Evolutionary conservation across 2,113 vertebrate species (phyloP).

Genomic region (Piaya cayana): DNA sequence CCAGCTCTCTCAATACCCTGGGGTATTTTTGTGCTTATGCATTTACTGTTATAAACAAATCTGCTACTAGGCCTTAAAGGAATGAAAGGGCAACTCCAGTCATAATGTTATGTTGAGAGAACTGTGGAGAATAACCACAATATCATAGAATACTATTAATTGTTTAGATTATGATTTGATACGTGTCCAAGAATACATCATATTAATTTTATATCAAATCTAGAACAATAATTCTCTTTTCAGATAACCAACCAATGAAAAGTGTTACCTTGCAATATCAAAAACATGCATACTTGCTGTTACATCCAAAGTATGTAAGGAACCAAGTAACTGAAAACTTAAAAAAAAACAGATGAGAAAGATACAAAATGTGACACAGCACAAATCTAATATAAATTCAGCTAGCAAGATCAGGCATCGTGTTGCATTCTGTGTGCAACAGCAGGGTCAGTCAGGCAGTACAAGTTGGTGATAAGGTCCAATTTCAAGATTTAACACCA

Average conservation of each 20-base stretch:
- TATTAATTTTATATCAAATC: not conserved
- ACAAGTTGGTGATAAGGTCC: not conserved
- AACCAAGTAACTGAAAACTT: not conserved
- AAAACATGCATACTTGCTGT: not conserved
- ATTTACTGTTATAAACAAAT: not conserved
- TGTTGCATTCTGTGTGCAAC: not conserved
- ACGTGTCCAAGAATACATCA: not conserved
- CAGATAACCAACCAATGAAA: not conserved
- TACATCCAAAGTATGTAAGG: not conserved
- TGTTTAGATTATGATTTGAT: not conserved
- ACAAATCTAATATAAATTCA: not conserved
- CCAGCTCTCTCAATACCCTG: too few species aligned
- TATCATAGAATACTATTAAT: not conserved
- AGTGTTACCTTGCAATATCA: not conserved
- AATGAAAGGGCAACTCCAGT: not conserved
- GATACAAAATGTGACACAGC: not conserved
- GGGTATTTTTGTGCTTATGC: not conserved
- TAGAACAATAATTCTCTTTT: not conserved
- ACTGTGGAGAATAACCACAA: not conserved
- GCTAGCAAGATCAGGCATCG: not conserved
- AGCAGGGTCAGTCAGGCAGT: not conserved
- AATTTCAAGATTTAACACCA: not conserved
- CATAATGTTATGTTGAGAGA: not conserved
- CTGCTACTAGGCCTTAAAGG: not conserved
- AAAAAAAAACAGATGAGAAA: not conserved